These are phyloP conservation scores for Dicrurus megarhynchus DNA, from an alignment of 2,113 vertebrate species.

Conservation along the genomic window DNA sequence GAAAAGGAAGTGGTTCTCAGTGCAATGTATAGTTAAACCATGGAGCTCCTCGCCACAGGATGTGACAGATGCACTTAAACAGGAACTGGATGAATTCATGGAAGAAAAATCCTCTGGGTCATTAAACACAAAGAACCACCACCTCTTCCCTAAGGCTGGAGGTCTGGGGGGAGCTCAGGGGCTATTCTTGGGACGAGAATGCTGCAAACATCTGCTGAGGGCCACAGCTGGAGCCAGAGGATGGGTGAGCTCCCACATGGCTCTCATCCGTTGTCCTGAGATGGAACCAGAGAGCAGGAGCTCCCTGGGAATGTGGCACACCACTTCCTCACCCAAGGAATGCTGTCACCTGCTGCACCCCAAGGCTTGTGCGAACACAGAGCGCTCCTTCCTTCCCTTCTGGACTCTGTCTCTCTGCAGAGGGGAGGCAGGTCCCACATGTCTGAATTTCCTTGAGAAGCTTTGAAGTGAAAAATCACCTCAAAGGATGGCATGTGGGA, in stretches of 20 bases:
- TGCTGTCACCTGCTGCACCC: not conserved
- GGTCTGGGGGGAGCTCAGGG: not conserved
- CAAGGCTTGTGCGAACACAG: not conserved
- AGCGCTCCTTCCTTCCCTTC: not conserved
- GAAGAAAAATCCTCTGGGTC: conserved; percentile 47
- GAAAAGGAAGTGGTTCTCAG: conserved; percentile 31
- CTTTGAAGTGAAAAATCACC: not conserved
- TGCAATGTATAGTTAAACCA: not conserved
- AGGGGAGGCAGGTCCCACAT: not conserved
- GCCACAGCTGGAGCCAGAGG: not conserved
- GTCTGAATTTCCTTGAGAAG: not conserved
- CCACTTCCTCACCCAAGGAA: not conserved
- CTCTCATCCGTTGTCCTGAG: not conserved
- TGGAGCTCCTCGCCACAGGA: conserved; percentile 29
- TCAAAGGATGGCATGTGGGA: not conserved
- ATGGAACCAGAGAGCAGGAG: not conserved
- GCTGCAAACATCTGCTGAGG: not conserved
- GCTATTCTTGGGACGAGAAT: not conserved
- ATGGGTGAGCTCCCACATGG: not conserved
- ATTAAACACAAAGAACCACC: not conserved
- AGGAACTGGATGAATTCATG: conserved; percentile 54
- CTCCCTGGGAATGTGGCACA: not conserved
- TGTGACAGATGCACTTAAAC: conserved; percentile 36
- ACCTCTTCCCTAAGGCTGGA: not conserved
- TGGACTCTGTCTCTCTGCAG: not conserved